Base-by-base conservation (phyloP, 2,797 vertebrate genomes). In the Smutsia gigantea region DNA sequence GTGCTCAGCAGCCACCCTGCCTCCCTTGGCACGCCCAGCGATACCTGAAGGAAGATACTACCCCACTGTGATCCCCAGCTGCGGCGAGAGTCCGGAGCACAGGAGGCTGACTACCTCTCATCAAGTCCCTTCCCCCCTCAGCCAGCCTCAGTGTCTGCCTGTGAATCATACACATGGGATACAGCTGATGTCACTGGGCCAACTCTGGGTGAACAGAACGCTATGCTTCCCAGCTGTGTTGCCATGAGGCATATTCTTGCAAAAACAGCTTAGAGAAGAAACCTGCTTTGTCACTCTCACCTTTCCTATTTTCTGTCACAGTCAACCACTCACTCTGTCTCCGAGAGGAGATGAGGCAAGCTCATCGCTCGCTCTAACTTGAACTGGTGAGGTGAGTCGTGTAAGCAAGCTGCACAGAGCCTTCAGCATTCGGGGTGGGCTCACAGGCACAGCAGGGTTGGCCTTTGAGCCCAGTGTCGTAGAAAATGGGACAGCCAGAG, bases 121-220 rank as follows among this genome's bases (percentile, higher is more conserved):
- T 46, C 46, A 18, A 12, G 68, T 91, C 69, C 61, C 23, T 68
- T 25, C 42, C 37, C 0, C 0, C 18, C 66, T 57, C 74, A 39
- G 74, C 13, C 53, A 85, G 77, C 42, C 69, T 74, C 90, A 3
- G 27, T 31, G 81, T 46, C 75, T 94, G 83, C 57, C 75, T 93
- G 53, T 83, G 93, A 95, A 39, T 89, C 93, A 77, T 46, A 87
- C 0, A 57, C 42, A 75, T 46, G 82, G 85, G 97, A 95, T 87
- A 25, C 14, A 92, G 42, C 12, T 95, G 63, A 96, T 96, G 96
- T 84, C 92, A 42, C 49, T 0, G 59, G 59, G 37, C 74, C 78
- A 68, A 64, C 64, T 57, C 46, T 77, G 75, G 61, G 66, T 49
- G 37, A 61, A 64, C 17, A 66, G 64, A 94, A 82, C 8, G 61